Conservation (phyloP, 1,140 invertebrate genomes). For the Antheraea pernyi region DNA sequence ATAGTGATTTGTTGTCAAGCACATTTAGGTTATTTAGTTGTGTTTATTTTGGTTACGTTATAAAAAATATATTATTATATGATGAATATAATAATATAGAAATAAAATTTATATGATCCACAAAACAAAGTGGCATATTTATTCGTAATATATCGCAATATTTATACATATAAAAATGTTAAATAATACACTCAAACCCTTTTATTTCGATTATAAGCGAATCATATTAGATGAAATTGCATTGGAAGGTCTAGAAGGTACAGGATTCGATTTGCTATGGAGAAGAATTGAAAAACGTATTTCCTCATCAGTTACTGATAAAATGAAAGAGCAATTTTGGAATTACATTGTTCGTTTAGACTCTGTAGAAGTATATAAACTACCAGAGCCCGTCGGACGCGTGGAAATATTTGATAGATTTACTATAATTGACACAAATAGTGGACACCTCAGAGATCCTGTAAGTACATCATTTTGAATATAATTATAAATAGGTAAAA, state of each 20-base stretch:
- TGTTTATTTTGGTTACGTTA: too few species aligned
- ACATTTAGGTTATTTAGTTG: too few species aligned
- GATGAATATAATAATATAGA: too few species aligned
- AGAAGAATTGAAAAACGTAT: conserved; percentile 48
- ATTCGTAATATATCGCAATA: too few species aligned
- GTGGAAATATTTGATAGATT: conserved; percentile 59
- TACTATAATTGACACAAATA: conserved; percentile 45
- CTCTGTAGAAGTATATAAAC: conserved; percentile 42
- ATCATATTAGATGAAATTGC: conserved; percentile 67
- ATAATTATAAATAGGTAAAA: not conserved
- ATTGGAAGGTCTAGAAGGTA: conserved; percentile 63
- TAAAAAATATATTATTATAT: too few species aligned
- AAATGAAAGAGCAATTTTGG: conserved; percentile 57
- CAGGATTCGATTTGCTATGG: conserved; percentile 58
- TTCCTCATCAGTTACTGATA: conserved; percentile 43
- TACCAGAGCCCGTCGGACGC: conserved; percentile 34
- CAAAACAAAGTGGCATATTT: too few species aligned
- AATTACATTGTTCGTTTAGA: conserved; percentile 34
- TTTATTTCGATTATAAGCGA: conserved; percentile 53
- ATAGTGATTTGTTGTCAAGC: too few species aligned
- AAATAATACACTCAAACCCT: conserved; percentile 29
- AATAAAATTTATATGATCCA: too few species aligned
- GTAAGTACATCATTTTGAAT: conserved; percentile 43
- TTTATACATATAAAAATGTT: conserved; percentile 27
- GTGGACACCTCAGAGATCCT: conserved; percentile 55